Conservation (phyloP, 2,113 vertebrate species). For the Myiagra hebetior region DNA sequence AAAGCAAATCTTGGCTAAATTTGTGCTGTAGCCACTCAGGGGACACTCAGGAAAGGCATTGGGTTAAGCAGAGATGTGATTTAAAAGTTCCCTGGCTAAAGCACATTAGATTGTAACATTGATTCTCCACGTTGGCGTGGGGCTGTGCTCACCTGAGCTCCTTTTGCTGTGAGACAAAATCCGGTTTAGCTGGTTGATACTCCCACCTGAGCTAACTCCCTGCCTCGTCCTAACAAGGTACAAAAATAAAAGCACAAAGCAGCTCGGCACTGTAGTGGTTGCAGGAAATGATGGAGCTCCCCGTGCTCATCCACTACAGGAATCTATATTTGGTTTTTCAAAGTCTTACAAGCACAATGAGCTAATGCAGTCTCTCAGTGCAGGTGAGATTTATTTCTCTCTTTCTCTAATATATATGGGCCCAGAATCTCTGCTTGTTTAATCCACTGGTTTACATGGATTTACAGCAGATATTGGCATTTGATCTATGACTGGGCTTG, state of each 20-base stretch:
- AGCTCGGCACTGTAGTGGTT: background rate
- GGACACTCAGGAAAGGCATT: background rate
- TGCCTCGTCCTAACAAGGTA: background rate
- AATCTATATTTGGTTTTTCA: slow-evolving; percentile 13
- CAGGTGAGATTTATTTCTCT: slow-evolving; percentile 47
- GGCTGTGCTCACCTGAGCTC: background rate
- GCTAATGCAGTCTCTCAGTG: background rate
- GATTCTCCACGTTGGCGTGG: fast-evolving
- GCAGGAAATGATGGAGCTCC: background rate
- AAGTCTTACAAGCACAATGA: slow-evolving; percentile 29
- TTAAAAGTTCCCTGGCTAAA: background rate
- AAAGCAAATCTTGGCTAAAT: background rate
- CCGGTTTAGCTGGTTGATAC: background rate
- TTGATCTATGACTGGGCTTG: slow-evolving; percentile 15
- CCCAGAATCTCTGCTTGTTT: slow-evolving; percentile 1
- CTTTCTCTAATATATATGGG: background rate
- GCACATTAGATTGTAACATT: background rate
- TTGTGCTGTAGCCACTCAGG: background rate
- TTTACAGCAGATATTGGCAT: slow-evolving; percentile 37
- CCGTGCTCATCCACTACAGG: background rate
- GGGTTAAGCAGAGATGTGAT: background rate
- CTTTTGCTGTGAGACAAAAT: background rate
- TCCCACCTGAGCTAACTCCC: background rate
- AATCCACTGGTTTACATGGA: slow-evolving; percentile 24
- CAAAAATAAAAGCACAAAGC: background rate